These are phyloP conservation scores for Xanthia icteritia DNA, from an alignment of 2,888 invertebrate genomes.

Conservation along the genomic window DNA sequence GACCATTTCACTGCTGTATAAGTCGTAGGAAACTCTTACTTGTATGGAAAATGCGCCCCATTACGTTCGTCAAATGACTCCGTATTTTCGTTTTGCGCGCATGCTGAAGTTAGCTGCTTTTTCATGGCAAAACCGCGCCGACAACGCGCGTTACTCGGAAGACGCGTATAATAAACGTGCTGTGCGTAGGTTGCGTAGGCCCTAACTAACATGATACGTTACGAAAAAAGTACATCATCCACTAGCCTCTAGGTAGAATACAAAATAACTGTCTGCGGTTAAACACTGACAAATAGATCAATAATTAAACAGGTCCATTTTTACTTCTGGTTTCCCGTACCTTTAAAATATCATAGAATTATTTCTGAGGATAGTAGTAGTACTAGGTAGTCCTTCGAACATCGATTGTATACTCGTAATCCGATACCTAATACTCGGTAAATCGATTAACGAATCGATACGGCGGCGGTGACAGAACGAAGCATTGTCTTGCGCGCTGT, in stretches of 20 bases:
- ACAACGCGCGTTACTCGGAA: not conserved
- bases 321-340: not conserved
- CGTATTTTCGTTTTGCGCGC: not conserved
- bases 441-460: conserved; percentile 55
- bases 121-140: too few species aligned
- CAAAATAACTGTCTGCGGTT: not conserved
- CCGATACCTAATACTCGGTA: conserved; percentile 13
- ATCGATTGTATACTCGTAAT: conserved; percentile 28
- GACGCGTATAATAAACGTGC: not conserved
- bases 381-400: not conserved
- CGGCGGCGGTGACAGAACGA: conserved; percentile 16
- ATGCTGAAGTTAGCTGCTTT: not conserved
- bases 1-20: not conserved
- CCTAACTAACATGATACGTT: not conserved
- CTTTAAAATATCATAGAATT: too few species aligned
- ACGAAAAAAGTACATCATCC: not conserved
- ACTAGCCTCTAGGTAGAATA: not conserved
- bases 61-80: not conserved
- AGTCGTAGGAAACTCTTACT: not conserved
- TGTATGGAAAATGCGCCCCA: not conserved
- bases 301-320: not conserved
- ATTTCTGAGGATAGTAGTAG: too few species aligned
- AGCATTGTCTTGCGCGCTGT: conserved; percentile 48
- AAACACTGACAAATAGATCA: not conserved
- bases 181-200: not conserved